phyloP scores from a whole-genome alignment of 2,113 vertebrate genomes.

The Nibea coibor region DNA sequence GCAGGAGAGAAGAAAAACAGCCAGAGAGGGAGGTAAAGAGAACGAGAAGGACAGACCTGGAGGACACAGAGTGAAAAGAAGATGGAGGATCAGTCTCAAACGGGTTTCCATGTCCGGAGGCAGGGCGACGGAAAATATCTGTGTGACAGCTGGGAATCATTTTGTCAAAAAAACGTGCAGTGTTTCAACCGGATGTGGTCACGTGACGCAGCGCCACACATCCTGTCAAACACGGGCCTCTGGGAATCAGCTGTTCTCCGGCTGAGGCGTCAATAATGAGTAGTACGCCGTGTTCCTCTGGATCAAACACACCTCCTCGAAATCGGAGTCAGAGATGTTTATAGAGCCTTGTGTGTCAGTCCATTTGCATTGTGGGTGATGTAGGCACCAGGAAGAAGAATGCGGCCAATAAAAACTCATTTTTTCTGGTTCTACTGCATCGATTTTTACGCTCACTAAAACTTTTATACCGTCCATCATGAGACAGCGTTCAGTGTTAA shows the following conservation, averaged over 20 bases:
- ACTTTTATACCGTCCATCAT: too few species aligned
- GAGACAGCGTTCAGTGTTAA: too few species aligned
- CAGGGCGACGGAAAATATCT: not conserved
- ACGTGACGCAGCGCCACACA: not conserved
- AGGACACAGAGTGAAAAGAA: constrained; percentile 29
- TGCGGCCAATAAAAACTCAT: not conserved
- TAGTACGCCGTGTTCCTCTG: not conserved
- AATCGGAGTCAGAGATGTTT: not conserved
- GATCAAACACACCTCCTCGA: constrained; percentile 11
- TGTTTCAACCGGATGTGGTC: not conserved
- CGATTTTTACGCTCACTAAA: not conserved
- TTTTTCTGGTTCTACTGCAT: not conserved
- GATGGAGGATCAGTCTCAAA: constrained; percentile 5
- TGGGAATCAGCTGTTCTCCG: not conserved
- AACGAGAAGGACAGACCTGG: constrained; percentile 1
- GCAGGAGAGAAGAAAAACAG: not conserved
- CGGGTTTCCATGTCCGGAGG: constrained; percentile 13
- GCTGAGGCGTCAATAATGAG: too few species aligned
- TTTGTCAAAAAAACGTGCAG: not conserved
- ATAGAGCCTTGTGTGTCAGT: too few species aligned
- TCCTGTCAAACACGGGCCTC: not conserved
- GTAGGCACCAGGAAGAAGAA: not conserved
- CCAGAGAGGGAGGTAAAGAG: not conserved
- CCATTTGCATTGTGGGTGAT: not conserved
- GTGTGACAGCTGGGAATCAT: not conserved